These are phyloP conservation scores for Paratilapia polleni DNA, from an alignment of 2,113 vertebrate genomes.

Conservation along the genomic window DNA sequence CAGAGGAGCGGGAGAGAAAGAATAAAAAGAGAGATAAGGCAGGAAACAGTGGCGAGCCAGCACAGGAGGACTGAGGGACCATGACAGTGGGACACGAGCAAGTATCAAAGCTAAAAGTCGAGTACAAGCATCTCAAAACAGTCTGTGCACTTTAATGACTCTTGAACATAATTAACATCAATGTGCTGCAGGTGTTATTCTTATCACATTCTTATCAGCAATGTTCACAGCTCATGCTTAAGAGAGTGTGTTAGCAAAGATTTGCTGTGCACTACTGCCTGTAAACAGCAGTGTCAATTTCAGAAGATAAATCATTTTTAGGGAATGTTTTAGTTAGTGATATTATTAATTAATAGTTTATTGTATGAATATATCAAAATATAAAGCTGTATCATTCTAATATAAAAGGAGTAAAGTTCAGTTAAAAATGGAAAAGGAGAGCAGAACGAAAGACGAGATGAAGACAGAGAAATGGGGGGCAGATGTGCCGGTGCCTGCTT, in stretches of 20 bases:
- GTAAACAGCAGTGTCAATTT: neutral
- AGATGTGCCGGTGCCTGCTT: neutral
- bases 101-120: neutral
- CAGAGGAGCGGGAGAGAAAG: neutral
- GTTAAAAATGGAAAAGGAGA: neutral
- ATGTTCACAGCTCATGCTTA: neutral
- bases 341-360: neutral
- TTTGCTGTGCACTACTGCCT: neutral
- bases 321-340: neutral
- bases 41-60: too few species aligned
- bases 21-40: neutral
- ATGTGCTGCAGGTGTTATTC: neutral
- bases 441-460: neutral
- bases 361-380: neutral
- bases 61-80: too few species aligned
- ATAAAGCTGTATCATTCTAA: neutral
- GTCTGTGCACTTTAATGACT: neutral
- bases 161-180: neutral
- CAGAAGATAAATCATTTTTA: neutral
- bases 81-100: neutral
- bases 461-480: neutral
- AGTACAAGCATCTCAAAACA: neutral
- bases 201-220: neutral
- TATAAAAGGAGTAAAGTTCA: neutral
- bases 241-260: neutral